Percentiles rank a stretch among this genome's conserved stretches.
phyloP scores from a whole-genome alignment of 2,113 vertebrate genomes.

The Actinemys pallida region DNA sequence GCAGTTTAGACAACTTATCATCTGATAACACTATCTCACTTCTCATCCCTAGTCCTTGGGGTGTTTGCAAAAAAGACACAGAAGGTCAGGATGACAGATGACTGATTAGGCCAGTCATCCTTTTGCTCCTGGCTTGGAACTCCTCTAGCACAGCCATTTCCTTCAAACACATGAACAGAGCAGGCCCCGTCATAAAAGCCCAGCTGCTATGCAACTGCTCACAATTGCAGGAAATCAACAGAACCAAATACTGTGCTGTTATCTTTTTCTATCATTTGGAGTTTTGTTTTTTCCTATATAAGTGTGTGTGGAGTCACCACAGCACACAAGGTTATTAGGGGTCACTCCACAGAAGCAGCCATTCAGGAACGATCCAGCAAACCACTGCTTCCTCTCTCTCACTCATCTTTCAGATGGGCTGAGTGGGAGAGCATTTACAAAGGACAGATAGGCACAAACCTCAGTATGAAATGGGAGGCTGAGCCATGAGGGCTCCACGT shows the following conservation, averaged over 20 bases:
- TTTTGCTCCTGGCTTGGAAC: slow-evolving; percentile 14
- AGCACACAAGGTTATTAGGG: neutral
- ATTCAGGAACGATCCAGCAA: slow-evolving; percentile 55
- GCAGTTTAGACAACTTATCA: neutral
- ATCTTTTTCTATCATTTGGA: slow-evolving; percentile 34
- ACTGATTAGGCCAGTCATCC: neutral
- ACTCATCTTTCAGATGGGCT: neutral
- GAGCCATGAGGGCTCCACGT: neutral
- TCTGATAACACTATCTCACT: neutral
- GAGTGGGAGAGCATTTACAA: neutral
- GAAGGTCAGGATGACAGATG: neutral
- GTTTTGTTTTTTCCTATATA: slow-evolving; percentile 3
- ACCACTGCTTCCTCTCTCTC: neutral
- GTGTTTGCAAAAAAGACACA: neutral
- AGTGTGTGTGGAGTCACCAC: neutral
- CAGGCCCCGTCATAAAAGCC: slow-evolving; percentile 31
- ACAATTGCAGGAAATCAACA: slow-evolving; percentile 74
- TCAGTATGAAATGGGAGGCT: neutral
- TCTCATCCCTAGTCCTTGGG: neutral
- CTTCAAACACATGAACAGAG: neutral
- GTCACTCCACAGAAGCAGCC: slow-evolving; percentile 23
- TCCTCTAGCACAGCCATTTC: neutral
- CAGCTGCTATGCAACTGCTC: slow-evolving; percentile 31
- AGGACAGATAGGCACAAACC: neutral
- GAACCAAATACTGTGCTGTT: slow-evolving; percentile 46